Conservation (phyloP, 1,140 invertebrate genomes). For the Aphis gossypii region DNA sequence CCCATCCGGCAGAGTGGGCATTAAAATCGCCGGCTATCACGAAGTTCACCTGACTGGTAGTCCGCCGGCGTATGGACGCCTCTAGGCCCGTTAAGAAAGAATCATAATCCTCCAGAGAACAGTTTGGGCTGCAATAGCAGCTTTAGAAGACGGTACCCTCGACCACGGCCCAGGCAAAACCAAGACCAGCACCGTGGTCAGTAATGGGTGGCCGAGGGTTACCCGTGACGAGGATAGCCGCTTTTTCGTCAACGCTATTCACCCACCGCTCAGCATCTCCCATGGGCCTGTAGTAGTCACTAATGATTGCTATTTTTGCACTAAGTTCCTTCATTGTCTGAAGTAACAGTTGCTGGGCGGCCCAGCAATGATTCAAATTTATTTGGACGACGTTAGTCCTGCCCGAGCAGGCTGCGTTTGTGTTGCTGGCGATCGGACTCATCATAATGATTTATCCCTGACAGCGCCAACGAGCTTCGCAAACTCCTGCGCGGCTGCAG, state of each 20-base stretch:
- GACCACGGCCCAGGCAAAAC: background rate
- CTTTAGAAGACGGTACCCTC: background rate
- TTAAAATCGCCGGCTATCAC: background rate
- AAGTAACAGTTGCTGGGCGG: background rate
- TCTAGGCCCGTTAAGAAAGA: background rate
- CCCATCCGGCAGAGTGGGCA: background rate
- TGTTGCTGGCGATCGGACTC: rapidly evolving
- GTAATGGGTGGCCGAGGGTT: background rate
- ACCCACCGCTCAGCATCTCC: background rate
- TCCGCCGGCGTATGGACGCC: background rate
- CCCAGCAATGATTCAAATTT: background rate
- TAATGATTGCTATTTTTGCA: background rate
- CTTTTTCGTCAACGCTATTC: background rate
- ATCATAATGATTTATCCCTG: background rate
- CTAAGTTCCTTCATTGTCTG: background rate
- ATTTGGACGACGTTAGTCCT: background rate
- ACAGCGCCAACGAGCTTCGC: background rate
- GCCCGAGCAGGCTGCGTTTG: background rate
- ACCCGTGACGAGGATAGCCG: background rate
- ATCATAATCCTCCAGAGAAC: background rate
- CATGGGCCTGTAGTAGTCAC: background rate
- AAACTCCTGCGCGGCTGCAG: background rate
- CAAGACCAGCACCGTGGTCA: background rate
- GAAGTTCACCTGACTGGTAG: background rate
- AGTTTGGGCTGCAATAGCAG: background rate